Evolutionary conservation across 2,888 invertebrate species (phyloP).

Genomic region (Acleris sparsana): DNA sequence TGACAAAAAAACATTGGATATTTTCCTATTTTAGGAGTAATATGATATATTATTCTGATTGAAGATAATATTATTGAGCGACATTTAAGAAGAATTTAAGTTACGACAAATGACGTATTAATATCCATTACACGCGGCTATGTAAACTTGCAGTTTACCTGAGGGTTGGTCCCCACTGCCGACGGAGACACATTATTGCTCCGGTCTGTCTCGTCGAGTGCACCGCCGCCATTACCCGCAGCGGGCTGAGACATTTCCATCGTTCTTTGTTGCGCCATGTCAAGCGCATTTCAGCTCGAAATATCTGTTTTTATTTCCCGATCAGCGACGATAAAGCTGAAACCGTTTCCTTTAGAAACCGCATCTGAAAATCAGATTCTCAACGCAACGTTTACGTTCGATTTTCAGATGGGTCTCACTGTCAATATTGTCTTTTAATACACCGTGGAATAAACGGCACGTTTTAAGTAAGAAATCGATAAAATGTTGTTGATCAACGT

Average conservation of each 20-base stretch:
- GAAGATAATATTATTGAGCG: too few species aligned
- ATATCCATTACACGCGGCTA: too few species aligned
- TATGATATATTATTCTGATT: too few species aligned
- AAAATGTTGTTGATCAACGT: neutral
- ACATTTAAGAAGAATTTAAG: too few species aligned
- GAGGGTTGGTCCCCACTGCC: neutral
- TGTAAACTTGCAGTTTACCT: too few species aligned
- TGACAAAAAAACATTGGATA: too few species aligned
- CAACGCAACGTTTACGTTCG: slow-evolving; percentile 30
- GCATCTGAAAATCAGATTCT: slow-evolving; percentile 31
- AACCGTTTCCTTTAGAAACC: slow-evolving; percentile 19
- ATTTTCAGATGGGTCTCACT: slow-evolving; percentile 14
- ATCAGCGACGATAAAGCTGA: slow-evolving; percentile 28
- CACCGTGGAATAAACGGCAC: neutral
- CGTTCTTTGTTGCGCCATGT: slow-evolving; percentile 38
- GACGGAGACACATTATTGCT: neutral
- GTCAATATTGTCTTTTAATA: slow-evolving; percentile 26
- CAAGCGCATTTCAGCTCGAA: slow-evolving; percentile 38
- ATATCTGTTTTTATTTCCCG: slow-evolving; percentile 34
- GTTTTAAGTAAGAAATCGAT: slow-evolving; percentile 5
- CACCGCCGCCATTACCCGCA: slow-evolving; percentile 15
- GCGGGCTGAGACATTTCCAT: slow-evolving; percentile 40
- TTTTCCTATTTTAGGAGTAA: too few species aligned
- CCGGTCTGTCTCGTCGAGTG: neutral
- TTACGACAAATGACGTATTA: too few species aligned